Conservation (phyloP, 2,113 vertebrate species). For the Neotragus pygmaeus region DNA sequence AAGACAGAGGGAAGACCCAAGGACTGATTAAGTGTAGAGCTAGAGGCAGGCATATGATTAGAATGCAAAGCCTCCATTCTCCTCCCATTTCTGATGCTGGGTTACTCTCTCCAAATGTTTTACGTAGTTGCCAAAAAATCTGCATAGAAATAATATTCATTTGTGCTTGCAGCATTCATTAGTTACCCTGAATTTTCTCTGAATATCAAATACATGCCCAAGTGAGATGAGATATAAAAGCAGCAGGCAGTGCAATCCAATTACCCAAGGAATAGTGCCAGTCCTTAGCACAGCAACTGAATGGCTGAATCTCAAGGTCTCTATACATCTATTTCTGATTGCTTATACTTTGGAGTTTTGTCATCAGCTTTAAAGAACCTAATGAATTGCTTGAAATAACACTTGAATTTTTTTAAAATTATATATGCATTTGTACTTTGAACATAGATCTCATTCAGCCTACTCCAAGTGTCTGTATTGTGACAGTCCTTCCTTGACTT, state of each 20-base stretch:
- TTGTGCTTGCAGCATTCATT: constrained; percentile 65
- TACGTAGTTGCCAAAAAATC: constrained; percentile 61
- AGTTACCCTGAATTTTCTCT: constrained; percentile 58
- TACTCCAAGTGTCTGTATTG: background rate
- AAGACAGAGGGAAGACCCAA: constrained; percentile 1
- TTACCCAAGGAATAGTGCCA: constrained; percentile 30
- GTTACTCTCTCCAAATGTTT: constrained; percentile 53
- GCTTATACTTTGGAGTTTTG: background rate
- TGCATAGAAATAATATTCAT: constrained; percentile 70
- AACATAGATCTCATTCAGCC: background rate
- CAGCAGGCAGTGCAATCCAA: constrained; percentile 36
- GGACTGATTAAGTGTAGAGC: background rate
- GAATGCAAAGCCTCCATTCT: constrained; percentile 4
- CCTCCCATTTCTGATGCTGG: background rate
- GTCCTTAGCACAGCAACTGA: background rate
- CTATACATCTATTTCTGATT: background rate
- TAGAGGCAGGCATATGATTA: background rate
- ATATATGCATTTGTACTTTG: background rate
- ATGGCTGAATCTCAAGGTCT: background rate
- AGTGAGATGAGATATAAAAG: constrained; percentile 49
- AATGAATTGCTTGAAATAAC: background rate
- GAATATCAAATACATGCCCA: constrained; percentile 57
- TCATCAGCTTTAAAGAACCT: background rate
- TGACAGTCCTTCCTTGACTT: background rate
- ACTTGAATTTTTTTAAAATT: background rate